Evolutionary conservation across 2,797 vertebrate genomes (phyloP), one percentile per base, ranked within the genome.

Genomic region (Amblyopsis hoosieri): DNA sequence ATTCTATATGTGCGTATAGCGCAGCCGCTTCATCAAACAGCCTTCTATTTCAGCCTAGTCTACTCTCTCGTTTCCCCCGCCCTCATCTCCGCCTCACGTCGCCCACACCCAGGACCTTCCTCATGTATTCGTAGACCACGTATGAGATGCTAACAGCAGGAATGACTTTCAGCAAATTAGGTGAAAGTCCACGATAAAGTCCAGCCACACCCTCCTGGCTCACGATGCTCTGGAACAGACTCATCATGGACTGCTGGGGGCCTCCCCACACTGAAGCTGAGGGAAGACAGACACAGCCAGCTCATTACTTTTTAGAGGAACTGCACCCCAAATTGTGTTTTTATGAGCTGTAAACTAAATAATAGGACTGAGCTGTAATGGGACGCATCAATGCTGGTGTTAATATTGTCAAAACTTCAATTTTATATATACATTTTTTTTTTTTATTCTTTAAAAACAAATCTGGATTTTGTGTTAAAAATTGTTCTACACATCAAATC

Each of bases 101-200:
- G 57, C 88, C 89, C 82, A 91, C 88, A 69, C 95, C 96, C 78
- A 99, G 90, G 63, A 87, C 90, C 72, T 94, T 93, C 87, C 97
- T 96, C 71, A 95, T 97, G 75, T 97, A 95, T 82, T 99, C 97
- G 12, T 99, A 99, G 15, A 96, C 97, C 8, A 96, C 97, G 3
- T 99, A 99, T 71, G 97, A 99, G 91, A 99, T 94, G 84, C 95
- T 97, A 72, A 99, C 97, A 1, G 97, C 98, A 0, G 98, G 98
- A 70, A 99, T 92, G 81, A 99, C 95, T 72, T 99, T 99, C 85
- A 99, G 93, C 87, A 99, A 95, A 89, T 99, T 99, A n/a, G 98
- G 97, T 33, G 95, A 94, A 78, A 99, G 96, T 72, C 98, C 97
- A 60, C 96, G 87, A 72, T 99, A 99, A 64, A 99, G 95, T 75